Conservation (phyloP, 2,113 vertebrate species). For the Sclerurus mexicanus region DNA sequence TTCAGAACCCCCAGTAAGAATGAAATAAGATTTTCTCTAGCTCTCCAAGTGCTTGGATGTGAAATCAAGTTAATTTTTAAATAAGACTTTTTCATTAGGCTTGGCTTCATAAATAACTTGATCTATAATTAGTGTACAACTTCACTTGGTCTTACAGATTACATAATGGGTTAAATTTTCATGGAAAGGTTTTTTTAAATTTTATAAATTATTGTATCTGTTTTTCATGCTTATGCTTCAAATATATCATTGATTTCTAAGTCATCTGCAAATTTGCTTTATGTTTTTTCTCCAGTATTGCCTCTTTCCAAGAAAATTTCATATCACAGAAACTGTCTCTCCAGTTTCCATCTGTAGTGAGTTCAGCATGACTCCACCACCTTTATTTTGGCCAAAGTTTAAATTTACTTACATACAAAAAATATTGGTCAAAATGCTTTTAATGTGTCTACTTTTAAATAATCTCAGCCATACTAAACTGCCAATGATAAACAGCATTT, state of each 20-base stretch:
- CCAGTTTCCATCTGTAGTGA: neutral
- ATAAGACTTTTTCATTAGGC: neutral
- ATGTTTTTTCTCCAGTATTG: neutral
- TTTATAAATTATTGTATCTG: neutral
- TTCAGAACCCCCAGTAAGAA: neutral
- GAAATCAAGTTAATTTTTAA: neutral
- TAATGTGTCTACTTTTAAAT: neutral
- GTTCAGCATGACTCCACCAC: neutral
- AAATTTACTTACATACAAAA: neutral
- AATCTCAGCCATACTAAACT: neutral
- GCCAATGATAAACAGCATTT: conserved; percentile 26
- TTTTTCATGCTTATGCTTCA: neutral
- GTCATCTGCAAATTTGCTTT: neutral
- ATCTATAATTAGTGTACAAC: neutral
- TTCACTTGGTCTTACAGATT: neutral
- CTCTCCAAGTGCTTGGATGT: neutral
- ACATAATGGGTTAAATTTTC: neutral
- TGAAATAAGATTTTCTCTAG: neutral
- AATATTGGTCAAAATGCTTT: conserved; percentile 50
- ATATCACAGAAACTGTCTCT: neutral
- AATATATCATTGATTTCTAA: neutral
- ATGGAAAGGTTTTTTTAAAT: neutral
- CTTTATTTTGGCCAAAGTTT: neutral
- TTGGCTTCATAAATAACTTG: neutral
- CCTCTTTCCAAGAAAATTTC: neutral